Conservation (phyloP, 2,113 vertebrate species). For the Pogona vitticeps region DNA sequence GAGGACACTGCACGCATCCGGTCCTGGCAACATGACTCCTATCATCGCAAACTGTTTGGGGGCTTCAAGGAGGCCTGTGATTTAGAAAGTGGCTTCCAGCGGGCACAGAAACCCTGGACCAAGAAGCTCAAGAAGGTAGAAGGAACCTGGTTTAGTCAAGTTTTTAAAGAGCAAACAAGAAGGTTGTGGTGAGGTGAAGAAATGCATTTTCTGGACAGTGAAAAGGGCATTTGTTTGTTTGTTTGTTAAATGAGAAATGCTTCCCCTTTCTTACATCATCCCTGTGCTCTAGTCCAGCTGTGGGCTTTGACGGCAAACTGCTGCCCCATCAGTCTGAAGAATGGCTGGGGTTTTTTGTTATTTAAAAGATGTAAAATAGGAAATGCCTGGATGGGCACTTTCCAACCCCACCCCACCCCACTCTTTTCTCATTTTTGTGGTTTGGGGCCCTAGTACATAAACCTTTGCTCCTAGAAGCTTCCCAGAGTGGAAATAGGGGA, state of each 20-base stretch:
- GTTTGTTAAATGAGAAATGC: neutral
- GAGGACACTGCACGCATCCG: slow-evolving; percentile 79
- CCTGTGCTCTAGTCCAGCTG: too few species aligned
- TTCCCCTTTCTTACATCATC: neutral
- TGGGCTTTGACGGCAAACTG: too few species aligned
- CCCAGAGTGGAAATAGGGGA: too few species aligned
- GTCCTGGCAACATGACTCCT: slow-evolving; percentile 82
- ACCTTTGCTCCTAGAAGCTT: too few species aligned
- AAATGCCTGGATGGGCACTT: too few species aligned
- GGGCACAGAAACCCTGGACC: slow-evolving; percentile 84
- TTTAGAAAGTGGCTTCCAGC: slow-evolving; percentile 75
- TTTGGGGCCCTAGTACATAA: too few species aligned
- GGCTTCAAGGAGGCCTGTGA: slow-evolving; percentile 82
- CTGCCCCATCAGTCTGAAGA: too few species aligned
- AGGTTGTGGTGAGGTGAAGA: neutral
- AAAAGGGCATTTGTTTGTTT: neutral
- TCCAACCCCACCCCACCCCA: too few species aligned
- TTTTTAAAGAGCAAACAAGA: neutral
- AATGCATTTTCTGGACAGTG: too few species aligned
- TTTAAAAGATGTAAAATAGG: too few species aligned
- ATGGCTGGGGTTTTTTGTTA: too few species aligned
- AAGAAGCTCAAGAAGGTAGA: slow-evolving; percentile 82
- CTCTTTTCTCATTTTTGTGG: too few species aligned
- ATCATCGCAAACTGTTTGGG: slow-evolving; percentile 82
- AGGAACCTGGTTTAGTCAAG: neutral